Conservation (phyloP, 1,140 invertebrate genomes). For the Ooceraea biroi region DNA sequence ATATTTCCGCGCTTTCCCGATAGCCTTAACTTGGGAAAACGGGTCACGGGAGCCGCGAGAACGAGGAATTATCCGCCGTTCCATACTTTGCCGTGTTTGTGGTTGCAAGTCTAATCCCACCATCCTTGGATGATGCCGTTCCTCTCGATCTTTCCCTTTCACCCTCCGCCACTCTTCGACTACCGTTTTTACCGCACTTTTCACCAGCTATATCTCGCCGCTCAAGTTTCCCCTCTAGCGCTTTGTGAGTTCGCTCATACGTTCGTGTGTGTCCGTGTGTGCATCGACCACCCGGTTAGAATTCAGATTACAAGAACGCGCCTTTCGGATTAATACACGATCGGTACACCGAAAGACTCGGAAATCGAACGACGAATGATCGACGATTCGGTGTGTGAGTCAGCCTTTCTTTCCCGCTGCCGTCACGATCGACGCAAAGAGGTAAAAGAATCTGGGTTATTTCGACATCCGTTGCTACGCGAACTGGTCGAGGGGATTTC, state of each 20-base stretch:
- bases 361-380: conserved; percentile 48
- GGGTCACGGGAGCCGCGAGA: conserved; percentile 64
- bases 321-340: conserved; percentile 61
- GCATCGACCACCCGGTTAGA: conserved; percentile 32
- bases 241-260: conserved; percentile 12
- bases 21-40: conserved; percentile 69
- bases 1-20: conserved; percentile 50
- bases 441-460: conserved; percentile 46
- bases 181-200: neutral
- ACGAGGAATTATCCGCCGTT: conserved; percentile 70
- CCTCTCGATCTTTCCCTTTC: neutral
- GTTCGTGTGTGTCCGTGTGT: neutral
- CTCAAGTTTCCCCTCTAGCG: conserved; percentile 13
- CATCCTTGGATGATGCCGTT: conserved; percentile 13
- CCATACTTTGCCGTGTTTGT: conserved; percentile 60
- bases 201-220: neutral
- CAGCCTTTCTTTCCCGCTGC: neutral
- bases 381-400: conserved; percentile 13
- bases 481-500: conserved; percentile 32
- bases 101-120: conserved; percentile 54
- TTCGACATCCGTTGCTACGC: neutral
- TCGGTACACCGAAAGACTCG: conserved; percentile 22
- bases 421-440: neutral
- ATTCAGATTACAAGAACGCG: conserved; percentile 22
- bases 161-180: neutral